Evolutionary conservation across 2,797 vertebrate species (phyloP).

Genomic region (Lepilemur septentrionalis): DNA sequence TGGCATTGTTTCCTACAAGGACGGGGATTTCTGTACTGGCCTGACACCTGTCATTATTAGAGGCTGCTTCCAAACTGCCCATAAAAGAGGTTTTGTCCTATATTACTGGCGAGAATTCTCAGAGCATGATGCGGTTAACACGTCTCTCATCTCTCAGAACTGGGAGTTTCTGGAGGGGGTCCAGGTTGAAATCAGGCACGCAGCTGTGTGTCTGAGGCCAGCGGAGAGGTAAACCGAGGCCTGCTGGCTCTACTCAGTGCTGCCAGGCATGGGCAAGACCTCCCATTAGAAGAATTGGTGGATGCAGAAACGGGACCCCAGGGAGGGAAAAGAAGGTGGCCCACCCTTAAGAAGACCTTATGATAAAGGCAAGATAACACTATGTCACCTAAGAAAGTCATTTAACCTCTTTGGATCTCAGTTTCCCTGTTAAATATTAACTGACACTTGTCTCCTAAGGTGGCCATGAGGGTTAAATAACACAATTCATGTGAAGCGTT

Average conservation of each 20-base stretch:
- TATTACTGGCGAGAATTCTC: neutral
- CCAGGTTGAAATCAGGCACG: neutral
- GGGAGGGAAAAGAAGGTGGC: neutral
- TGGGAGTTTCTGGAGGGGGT: neutral
- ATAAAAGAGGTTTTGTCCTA: neutral
- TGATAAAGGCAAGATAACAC: neutral
- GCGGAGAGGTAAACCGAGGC: neutral
- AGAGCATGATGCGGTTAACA: accelerated
- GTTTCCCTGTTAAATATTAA: neutral
- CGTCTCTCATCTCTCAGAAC: neutral
- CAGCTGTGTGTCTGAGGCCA: too few relatives aligned
- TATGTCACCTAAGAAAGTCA: neutral
- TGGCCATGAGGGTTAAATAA: neutral
- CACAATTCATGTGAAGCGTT: neutral
- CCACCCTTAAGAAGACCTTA: neutral
- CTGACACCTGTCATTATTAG: neutral
- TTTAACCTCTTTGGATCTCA: neutral
- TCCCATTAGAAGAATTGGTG: neutral
- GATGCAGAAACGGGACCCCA: neutral
- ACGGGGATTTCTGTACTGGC: neutral
- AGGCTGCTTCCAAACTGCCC: neutral
- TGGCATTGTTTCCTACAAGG: neutral
- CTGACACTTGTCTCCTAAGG: neutral
- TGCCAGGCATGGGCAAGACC: neutral
- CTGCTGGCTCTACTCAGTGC: neutral